phyloP scores from a whole-genome alignment of 2,113 vertebrate species.

The Mus spicilegus region DNA sequence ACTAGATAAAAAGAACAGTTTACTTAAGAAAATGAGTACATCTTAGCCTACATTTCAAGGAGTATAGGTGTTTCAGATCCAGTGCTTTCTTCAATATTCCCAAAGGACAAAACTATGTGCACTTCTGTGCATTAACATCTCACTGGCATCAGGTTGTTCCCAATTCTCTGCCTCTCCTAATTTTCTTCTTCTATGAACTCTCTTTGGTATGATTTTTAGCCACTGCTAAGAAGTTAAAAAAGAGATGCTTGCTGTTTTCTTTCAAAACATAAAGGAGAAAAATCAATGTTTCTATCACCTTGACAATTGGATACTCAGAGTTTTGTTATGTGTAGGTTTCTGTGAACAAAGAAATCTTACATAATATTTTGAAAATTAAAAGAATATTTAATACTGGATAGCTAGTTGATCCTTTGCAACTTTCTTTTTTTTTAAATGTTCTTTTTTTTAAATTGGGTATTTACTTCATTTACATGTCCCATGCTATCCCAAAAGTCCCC shows the following conservation, averaged over 20 bases:
- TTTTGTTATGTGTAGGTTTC: not conserved
- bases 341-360: not conserved
- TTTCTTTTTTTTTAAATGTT: not conserved
- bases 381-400: not conserved
- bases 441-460: too few relatives aligned
- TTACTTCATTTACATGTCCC: too few relatives aligned
- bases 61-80: not conserved
- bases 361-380: constrained; percentile 49
- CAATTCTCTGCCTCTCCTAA: not conserved
- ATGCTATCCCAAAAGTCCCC: too few relatives aligned
- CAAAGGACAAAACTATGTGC: not conserved
- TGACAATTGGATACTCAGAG: not conserved
- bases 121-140: not conserved
- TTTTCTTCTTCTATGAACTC: constrained; percentile 34
- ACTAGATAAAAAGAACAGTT: constrained; percentile 27
- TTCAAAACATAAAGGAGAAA: not conserved
- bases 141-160: not conserved
- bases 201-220: constrained; percentile 14
- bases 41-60: constrained; percentile 35
- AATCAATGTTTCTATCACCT: constrained; percentile 11
- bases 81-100: not conserved
- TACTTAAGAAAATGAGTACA: constrained; percentile 29
- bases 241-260: not conserved
- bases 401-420: not conserved
- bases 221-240: not conserved